Base-by-base conservation (phyloP, 2,797 vertebrate species). In the Taenioides sp. region DNA sequence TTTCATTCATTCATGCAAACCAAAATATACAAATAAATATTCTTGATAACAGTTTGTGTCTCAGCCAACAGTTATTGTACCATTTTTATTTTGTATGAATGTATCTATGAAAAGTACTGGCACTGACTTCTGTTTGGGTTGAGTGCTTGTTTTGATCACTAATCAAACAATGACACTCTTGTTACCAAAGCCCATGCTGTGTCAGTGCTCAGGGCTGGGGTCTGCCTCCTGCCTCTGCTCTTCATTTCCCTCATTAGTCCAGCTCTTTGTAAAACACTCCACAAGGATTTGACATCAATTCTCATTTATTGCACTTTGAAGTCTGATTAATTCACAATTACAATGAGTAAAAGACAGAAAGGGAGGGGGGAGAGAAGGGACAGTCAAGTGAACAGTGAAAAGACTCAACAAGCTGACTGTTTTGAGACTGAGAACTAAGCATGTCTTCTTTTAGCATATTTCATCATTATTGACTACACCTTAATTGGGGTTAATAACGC, bases 311-410 rank as follows among this genome's bases (percentile, higher is more conserved):
- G 82, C 73, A 80, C 76, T 90, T 86, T 86, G 84, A 90, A 85
- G 86, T 89, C 86, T 82, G 82, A 88, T 90, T 90, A 88, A 88
- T 88, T 89, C 67, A 82, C 82, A 90, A 87, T 85, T 83, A 83
- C 74, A 69, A 61, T 12, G 68, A 69, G 66, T 55, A 76, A 73
- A 74, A 74, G 54, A 76, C 22, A 20, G 43, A 75, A 57, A 74
- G 75, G 55, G 6, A 61, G 52, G 54, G 66, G 73, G 34, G 52
- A 28, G 64, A 52, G 72, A 69, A 67, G 1, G 70, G 67, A 52
- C 2, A 17, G 60, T 59, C 74, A 67, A 78, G 67, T 47, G 72
- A 74, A 61, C 25, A 54, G 74, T 37, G 4, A 27, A 60, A 60
- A 18, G 25, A 28, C 27, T 52, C 52, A 22, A 2, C 34, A 37